These are phyloP conservation scores for Leptinotarsa juncta DNA, from an alignment of 2,888 invertebrate species.

Conservation along the genomic window DNA sequence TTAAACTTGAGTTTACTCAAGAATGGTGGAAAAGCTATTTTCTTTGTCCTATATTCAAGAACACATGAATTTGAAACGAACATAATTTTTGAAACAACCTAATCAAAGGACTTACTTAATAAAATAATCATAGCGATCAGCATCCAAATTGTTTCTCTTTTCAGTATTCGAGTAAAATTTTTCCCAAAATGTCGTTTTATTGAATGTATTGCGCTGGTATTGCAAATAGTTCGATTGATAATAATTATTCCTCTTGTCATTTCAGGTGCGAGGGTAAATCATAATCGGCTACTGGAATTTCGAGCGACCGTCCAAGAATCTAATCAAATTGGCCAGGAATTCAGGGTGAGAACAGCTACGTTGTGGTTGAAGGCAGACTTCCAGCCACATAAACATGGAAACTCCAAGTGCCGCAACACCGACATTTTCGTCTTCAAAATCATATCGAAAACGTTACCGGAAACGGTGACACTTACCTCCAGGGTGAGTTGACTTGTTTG, in stretches of 20 bases:
- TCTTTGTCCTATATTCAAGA: no score
- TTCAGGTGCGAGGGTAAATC: constrained; percentile 84
- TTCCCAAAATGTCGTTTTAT: no score
- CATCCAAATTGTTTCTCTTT: no score
- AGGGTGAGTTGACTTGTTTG: constrained; percentile 66
- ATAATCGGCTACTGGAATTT: constrained; percentile 88
- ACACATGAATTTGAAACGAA: no score
- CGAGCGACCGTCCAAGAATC: constrained; percentile 73
- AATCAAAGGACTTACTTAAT: no score
- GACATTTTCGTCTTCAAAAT: constrained; percentile 64
- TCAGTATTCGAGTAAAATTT: no score
- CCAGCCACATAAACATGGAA: constrained; percentile 57
- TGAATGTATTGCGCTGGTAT: not conserved
- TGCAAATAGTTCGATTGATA: not conserved
- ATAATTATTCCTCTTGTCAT: constrained; percentile 44
- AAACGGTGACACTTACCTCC: constrained; percentile 73
- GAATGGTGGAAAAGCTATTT: no score
- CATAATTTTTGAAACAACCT: no score
- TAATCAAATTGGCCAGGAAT: constrained; percentile 68
- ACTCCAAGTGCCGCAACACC: constrained; percentile 57
- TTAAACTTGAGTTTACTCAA: no score
- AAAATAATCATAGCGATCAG: no score
- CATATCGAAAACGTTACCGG: constrained; percentile 65
- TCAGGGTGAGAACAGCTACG: constrained; percentile 82
- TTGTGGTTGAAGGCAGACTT: constrained; percentile 80